phyloP scores from a whole-genome alignment of 2,888 invertebrate genomes.

The Phaonia tiefii region DNA sequence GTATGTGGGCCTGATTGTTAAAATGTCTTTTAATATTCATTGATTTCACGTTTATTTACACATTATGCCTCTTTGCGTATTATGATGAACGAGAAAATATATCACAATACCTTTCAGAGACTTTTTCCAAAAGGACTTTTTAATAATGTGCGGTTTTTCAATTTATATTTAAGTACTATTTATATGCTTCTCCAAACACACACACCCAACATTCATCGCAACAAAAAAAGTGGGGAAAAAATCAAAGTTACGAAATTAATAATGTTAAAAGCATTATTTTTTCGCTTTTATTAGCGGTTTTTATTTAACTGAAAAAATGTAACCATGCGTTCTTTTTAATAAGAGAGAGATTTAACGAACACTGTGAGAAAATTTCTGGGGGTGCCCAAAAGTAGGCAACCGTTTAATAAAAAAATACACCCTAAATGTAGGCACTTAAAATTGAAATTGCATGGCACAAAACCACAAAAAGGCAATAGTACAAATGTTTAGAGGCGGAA shows the following conservation, averaged over 20 bases:
- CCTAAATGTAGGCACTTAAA: too few relatives aligned
- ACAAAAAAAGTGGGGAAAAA: slow-evolving; percentile 31
- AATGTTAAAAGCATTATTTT: slow-evolving; percentile 70
- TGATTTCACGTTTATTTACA: slow-evolving; percentile 35
- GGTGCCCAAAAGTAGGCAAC: too few relatives aligned
- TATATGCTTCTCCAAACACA: slow-evolving; percentile 58
- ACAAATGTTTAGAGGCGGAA: too few relatives aligned
- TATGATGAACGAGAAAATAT: slow-evolving; percentile 28
- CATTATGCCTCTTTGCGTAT: slow-evolving; percentile 5
- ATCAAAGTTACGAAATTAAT: slow-evolving; percentile 69
- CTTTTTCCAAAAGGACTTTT: slow-evolving; percentile 13
- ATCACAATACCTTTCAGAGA: slow-evolving; percentile 34
- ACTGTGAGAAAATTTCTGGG: too few relatives aligned
- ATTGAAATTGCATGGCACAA: too few relatives aligned
- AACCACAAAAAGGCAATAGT: too few relatives aligned
- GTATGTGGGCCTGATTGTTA: neutral
- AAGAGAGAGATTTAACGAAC: slow-evolving; percentile 55
- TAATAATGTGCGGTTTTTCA: slow-evolving; percentile 66
- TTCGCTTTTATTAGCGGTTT: slow-evolving; percentile 66
- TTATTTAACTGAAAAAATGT: slow-evolving; percentile 53
- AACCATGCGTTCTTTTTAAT: slow-evolving; percentile 47
- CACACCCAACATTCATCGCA: neutral
- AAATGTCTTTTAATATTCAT: slow-evolving; percentile 25
- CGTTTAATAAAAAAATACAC: too few relatives aligned
- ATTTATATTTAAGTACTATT: slow-evolving; percentile 67